Evolutionary conservation across 2,113 vertebrate genomes (phyloP).

Genomic region (Gobius niger): DNA sequence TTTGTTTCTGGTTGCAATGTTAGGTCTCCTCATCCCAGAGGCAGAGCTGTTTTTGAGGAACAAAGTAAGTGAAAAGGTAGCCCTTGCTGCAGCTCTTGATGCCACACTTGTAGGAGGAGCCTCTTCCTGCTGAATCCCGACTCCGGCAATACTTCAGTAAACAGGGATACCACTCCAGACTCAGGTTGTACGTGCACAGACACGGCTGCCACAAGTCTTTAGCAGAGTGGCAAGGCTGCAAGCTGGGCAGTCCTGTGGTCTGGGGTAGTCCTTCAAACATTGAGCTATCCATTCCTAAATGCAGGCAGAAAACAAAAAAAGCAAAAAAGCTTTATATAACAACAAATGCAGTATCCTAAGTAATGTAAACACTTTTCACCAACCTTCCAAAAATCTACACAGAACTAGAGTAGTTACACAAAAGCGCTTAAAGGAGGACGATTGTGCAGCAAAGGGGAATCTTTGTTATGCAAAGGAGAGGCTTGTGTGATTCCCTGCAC

Average conservation of each 20-base stretch:
- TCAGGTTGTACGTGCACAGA: conserved; percentile 85
- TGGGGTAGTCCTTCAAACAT: conserved; percentile 87
- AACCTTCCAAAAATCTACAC: conserved; percentile 19
- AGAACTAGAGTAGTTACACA: conserved; percentile 27
- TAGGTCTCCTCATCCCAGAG: conserved; percentile 95
- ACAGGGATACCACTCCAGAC: conserved; percentile 96
- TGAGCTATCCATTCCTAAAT: conserved; percentile 85
- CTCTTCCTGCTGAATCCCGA: conserved; percentile 78
- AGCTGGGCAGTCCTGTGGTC: conserved; percentile 63
- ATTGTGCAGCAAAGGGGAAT: conserved; percentile 31
- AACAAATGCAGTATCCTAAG: conserved; percentile 29
- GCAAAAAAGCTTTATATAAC: conserved; percentile 12
- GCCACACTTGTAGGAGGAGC: conserved; percentile 92
- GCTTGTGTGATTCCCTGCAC: conserved; percentile 45
- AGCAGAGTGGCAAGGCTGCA: conserved; percentile 80
- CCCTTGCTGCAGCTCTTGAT: conserved; percentile 97
- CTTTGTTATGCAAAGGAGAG: conserved; percentile 71
- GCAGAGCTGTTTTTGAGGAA: conserved; percentile 90
- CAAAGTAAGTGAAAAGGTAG: conserved; percentile 89
- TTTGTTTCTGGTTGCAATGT: conserved; percentile 28
- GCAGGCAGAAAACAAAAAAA: background rate
- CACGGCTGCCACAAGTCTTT: conserved; percentile 86
- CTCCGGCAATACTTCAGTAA: conserved; percentile 93
- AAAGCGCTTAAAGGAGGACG: conserved; percentile 30
- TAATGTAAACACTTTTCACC: conserved; percentile 18